phyloP scores from a whole-genome alignment of 2,888 invertebrate genomes.

The Sarcophaga rosellei region DNA sequence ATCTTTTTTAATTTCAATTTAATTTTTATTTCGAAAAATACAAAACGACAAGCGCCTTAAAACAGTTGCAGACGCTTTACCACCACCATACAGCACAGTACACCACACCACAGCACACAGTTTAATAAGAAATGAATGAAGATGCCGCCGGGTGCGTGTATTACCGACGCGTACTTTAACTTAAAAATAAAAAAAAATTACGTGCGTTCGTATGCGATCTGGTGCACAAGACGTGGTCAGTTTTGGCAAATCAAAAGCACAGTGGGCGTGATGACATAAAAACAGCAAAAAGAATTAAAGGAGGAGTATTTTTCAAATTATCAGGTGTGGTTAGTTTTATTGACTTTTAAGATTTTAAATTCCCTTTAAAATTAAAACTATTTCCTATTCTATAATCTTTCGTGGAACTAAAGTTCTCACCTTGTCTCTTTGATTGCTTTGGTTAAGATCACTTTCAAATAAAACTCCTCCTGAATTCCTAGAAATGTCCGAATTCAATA shows the following conservation, averaged over 20 bases:
- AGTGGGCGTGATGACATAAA: background rate
- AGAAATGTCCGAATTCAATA: too few species aligned
- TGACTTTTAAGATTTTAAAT: too few species aligned
- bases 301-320: too few species aligned
- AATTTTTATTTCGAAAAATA: conserved; percentile 31
- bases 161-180: conserved; percentile 25
- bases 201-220: background rate
- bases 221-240: conserved; percentile 19
- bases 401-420: too few species aligned
- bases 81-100: background rate
- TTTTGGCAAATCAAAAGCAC: conserved; percentile 26
- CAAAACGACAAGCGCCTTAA: conserved; percentile 51
- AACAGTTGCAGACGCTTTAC: background rate
- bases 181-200: conserved; percentile 19
- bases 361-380: too few species aligned
- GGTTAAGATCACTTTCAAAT: too few species aligned
- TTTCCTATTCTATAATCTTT: too few species aligned
- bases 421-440: rapidly evolving
- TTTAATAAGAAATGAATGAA: conserved; percentile 59
- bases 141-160: conserved; percentile 65
- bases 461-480: too few species aligned
- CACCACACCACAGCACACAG: background rate
- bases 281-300: too few species aligned
- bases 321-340: too few species aligned
- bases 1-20: conserved; percentile 51